Conservation (phyloP, 30 jellyfish, hydroid and myxozoan genomes). For the Hydractinia symbiolongicarpus region DNA sequence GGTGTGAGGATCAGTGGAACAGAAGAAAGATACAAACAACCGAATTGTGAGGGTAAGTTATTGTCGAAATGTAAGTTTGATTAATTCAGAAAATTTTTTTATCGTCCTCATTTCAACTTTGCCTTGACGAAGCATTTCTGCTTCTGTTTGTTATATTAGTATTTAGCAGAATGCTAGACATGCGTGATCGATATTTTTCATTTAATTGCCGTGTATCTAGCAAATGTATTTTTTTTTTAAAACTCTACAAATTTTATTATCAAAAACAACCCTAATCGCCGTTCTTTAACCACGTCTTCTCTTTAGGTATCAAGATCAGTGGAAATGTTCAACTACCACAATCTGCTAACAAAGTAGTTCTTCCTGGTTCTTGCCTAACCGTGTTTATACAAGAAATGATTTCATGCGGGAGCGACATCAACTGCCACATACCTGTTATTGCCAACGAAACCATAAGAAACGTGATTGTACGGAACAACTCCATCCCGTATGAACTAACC, state of each 20-base stretch:
- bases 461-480: neutral
- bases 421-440: slow-evolving; percentile 22
- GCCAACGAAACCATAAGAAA: slow-evolving; percentile 16
- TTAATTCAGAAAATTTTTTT: too few species aligned
- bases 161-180: too few species aligned
- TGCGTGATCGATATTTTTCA: too few species aligned
- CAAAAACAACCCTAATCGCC: too few species aligned
- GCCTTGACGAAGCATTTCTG: neutral
- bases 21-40: slow-evolving; percentile 32
- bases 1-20: slow-evolving; percentile 29
- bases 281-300: neutral
- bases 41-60: slow-evolving; percentile 20
- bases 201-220: neutral
- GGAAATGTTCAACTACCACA: slow-evolving; percentile 20
- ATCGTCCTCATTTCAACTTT: too few species aligned
- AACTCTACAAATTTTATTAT: neutral
- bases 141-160: neutral
- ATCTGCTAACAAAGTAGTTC: neutral
- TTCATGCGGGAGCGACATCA: slow-evolving; percentile 16
- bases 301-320: slow-evolving; percentile 17
- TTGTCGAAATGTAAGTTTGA: too few species aligned
- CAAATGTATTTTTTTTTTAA: neutral
- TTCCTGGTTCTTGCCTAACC: slow-evolving; percentile 28
- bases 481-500: slow-evolving; percentile 13
- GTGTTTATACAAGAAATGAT: slow-evolving; percentile 24